Evolutionary conservation across 2,888 invertebrate genomes (phyloP), one percentile per base, ranked within the genome.

Genomic region (Orthonychiurus folsomi): DNA sequence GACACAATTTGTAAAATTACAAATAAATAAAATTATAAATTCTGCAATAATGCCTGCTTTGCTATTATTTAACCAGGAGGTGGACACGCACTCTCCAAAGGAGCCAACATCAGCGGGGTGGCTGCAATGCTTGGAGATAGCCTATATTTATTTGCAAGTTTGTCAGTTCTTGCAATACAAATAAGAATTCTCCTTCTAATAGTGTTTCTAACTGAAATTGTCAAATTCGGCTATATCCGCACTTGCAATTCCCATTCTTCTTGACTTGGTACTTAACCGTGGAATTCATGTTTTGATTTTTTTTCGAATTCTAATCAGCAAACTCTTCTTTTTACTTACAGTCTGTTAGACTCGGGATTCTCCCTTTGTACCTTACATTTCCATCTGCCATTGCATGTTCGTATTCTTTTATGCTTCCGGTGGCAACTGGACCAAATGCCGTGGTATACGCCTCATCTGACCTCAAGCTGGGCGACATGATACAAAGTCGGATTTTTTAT

Each of bases 371-470:
- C 20, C 18, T 56, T 25, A 56, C 56, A 24, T 27, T 56, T 5
- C 56, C 56, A 26, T 3, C 56, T 2, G 25, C 26, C 15, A 26
- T 56, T n/a, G 21, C 56, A 2, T 56, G 56, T 27, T 56, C 56
- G 20, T 56, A 26, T 26, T 25, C 56, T 9, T 56, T 56, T 20
- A 56, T 56, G 56, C 56, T 56, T 12, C 56, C 56, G 12, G 56
- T 37, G 56, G 93, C 93, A 54, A 94, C 94, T 0, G 93, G 94
- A 1, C 93, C 94, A 24, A 95, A 95, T 78, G 94, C 94, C 2
- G 89, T 96, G 64, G 93, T 89, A 0, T 89, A 89, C 21, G 88
- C 88, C 0, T 88, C 88, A 18, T 88, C 65, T 1, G 63, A 66
- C 2, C 62, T 69, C 61, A 63, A 61, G 50, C 62, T 69, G 12